phyloP scores from a whole-genome alignment of 2,888 invertebrate species.

The Mamestra brassicae region DNA sequence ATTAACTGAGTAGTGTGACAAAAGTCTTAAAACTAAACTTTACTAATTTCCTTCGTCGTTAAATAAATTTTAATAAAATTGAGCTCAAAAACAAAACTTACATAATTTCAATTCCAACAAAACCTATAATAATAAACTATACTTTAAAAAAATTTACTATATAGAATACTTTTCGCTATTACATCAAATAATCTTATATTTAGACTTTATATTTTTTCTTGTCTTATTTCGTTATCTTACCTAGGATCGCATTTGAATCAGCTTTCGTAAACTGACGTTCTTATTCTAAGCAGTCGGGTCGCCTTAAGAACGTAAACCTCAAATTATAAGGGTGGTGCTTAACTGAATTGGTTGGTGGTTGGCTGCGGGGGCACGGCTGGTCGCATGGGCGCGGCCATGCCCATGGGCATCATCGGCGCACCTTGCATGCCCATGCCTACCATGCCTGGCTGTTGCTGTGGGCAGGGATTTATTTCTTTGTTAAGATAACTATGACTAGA shows the following conservation, averaged over 20 bases:
- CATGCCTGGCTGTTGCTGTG: conserved; percentile 89
- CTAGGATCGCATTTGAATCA: conserved; percentile 15
- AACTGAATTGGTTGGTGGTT: conserved; percentile 87
- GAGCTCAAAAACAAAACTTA: conserved; percentile 60
- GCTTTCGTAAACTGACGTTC: conserved; percentile 35
- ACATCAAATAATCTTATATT: conserved; percentile 47
- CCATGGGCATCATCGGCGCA: conserved; percentile 84
- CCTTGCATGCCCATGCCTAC: conserved; percentile 86
- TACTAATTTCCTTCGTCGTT: conserved; percentile 43
- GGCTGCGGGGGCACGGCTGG: conserved; percentile 85
- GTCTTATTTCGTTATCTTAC: conserved; percentile 25
- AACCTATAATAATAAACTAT: conserved; percentile 49
- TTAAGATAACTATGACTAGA: conserved; percentile 16
- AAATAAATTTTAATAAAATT: conserved; percentile 59
- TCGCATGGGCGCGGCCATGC: conserved; percentile 83
- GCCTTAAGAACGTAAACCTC: conserved; percentile 64
- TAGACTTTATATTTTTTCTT: conserved; percentile 21
- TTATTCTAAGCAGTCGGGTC: conserved; percentile 63
- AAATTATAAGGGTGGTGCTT: conserved; percentile 71
- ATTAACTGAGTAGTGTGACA: conserved; percentile 36
- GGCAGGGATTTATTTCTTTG: conserved; percentile 37
- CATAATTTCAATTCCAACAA: conserved; percentile 66
- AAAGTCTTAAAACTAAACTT: conserved; percentile 56
- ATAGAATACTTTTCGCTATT: conserved; percentile 53
- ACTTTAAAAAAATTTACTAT: conserved; percentile 63